phyloP scores from a whole-genome alignment of 1,140 invertebrate species.

The Drosophila truncata region DNA sequence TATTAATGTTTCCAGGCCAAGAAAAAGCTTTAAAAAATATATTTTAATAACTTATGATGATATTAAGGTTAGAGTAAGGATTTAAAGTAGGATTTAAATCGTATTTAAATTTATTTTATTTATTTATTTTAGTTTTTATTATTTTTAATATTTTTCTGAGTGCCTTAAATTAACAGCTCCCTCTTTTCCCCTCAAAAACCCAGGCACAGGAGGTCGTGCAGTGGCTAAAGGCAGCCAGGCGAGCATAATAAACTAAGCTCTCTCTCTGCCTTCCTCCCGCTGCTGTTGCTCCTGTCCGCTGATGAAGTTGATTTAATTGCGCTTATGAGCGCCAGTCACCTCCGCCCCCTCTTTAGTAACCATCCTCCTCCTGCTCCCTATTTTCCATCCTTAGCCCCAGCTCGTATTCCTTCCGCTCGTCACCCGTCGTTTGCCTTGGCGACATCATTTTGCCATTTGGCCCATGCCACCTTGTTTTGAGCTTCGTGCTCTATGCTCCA shows the following conservation, averaged over 20 bases:
- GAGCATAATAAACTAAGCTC: slow-evolving; percentile 63
- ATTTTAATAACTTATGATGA: not conserved
- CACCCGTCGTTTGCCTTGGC: slow-evolving; percentile 33
- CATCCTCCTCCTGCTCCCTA: not conserved
- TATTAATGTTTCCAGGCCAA: rapidly evolving
- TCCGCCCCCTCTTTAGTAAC: not conserved
- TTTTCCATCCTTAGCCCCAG: not conserved
- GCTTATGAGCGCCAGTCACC: slow-evolving; percentile 55
- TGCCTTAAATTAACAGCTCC: slow-evolving; percentile 36
- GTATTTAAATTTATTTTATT: not conserved
- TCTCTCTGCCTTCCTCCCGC: slow-evolving; percentile 4
- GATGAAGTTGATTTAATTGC: slow-evolving; percentile 69
- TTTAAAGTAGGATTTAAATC: too few relatives aligned
- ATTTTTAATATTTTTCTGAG: not conserved
- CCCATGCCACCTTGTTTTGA: slow-evolving; percentile 20
- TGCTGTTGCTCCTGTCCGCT: slow-evolving; percentile 42
- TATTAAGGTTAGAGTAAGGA: too few relatives aligned
- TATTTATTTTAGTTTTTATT: not conserved
- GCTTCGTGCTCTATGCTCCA: not conserved
- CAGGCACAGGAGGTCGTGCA: slow-evolving; percentile 3
- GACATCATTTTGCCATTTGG: slow-evolving; percentile 56
- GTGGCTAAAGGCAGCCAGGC: slow-evolving; percentile 47
- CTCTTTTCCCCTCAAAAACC: not conserved
- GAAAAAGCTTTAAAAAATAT: not conserved
- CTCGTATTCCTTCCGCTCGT: not conserved